These are phyloP conservation scores for Cataglyphis rosenhaueri DNA, from an alignment of 2,888 invertebrate genomes.

Conservation along the genomic window DNA sequence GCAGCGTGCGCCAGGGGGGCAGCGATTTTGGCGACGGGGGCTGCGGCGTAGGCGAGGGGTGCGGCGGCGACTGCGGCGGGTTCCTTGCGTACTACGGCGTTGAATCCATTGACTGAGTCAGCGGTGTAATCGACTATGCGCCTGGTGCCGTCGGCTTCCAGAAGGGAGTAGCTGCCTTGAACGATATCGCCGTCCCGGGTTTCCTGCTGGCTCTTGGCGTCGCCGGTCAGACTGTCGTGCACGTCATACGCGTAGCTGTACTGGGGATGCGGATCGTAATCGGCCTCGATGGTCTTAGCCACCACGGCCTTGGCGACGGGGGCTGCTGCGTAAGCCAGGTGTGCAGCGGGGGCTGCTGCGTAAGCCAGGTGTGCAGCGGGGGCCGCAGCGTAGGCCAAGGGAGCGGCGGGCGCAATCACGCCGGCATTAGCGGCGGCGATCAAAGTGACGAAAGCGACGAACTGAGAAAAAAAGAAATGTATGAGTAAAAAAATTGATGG, in stretches of 20 bases:
- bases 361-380: conserved; percentile 82
- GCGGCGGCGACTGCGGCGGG: conserved; percentile 79
- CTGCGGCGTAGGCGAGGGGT: conserved; percentile 64
- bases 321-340: conserved; percentile 87
- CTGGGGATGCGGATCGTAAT: conserved; percentile 79
- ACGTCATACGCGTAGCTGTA: conserved; percentile 76
- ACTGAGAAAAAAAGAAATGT: conserved; percentile 78
- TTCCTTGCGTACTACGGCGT: conserved; percentile 83
- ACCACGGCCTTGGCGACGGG: conserved; percentile 85
- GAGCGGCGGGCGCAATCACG: conserved; percentile 82
- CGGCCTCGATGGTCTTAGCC: conserved; percentile 72
- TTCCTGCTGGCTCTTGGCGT: conserved; percentile 81
- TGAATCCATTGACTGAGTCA: conserved; percentile 81
- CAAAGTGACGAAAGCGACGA: conserved; percentile 84
- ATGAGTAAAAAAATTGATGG: background rate
- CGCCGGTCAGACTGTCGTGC: conserved; percentile 83
- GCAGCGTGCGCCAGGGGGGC: conserved; percentile 55
- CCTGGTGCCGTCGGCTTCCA: conserved; percentile 86
- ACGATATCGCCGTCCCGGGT: conserved; percentile 82
- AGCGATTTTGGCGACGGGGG: conserved; percentile 66
- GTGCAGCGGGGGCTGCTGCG: conserved; percentile 85
- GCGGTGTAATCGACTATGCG: conserved; percentile 83
- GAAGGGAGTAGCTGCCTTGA: conserved; percentile 85
- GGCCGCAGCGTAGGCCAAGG: conserved; percentile 72
- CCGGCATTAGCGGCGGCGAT: conserved; percentile 86